Base-by-base conservation (phyloP, 2,113 vertebrate genomes). In the Microtus ochrogaster region DNA sequence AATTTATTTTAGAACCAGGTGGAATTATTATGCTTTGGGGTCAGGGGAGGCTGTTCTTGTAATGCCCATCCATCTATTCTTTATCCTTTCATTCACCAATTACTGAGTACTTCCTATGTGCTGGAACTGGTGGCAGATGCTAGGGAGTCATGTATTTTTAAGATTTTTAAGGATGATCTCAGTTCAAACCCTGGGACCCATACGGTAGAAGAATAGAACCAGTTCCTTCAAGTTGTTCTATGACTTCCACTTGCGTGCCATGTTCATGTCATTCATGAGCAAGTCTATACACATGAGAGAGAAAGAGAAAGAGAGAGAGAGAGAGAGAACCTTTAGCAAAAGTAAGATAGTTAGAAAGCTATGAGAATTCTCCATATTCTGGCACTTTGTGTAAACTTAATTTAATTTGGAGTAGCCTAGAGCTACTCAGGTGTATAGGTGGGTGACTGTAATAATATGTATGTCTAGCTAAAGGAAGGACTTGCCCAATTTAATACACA, bases 41-140 rank as follows among this genome's bases (percentile, higher is more conserved):
- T 85, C 33, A 24, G 86, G 8, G 47, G 47, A 88, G 24, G 49
- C 68, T 93, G 70, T 79, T 94, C 58, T 92, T 90, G 61, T 70
- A 70, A 52, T 41, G 65, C 41, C 11, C 21, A 41, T 24, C 21
- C 39, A 41, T 41, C 39, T 49, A 36, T 92, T 61, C 19, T 65
- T 79, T 55, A 44, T 49, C 39, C 26, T 66, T 87, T 82, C 49
- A 66, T 84, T 79, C 58, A 97, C 76, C 63, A 88, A 39, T 39
- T 83, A 74, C 30, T 58, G 77, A 72, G 68, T 13, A n/a, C 30
- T 91, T 86, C 26, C 44, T 82, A 39, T 73, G 47, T 78, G n/a
- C 47, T 39, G 96, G 28, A 89, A 86, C 85, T 89, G 28, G 36
- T 68, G 41, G 47, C 19, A 52, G 61, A 91, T 12, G 7, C 39